Evolutionary conservation across 2,888 invertebrate genomes (phyloP), one percentile per base, ranked within the genome.

Genomic region (Nycteola revayana): DNA sequence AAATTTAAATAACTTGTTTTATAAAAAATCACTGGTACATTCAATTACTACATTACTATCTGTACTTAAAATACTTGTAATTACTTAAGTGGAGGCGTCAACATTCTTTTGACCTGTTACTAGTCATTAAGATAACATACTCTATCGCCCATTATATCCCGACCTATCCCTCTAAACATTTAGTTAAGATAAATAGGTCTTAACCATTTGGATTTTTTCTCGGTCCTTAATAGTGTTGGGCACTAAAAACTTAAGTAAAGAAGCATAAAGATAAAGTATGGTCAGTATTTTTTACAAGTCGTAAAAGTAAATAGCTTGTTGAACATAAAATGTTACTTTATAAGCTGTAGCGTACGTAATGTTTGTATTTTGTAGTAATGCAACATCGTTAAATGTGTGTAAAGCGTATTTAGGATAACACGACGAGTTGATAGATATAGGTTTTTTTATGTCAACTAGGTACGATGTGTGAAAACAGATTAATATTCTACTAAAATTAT

Each of bases 221-320:
- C 3, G 1, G n/a, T 10, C 30, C 25, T 20, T 57, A 46, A 53
- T 52, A 60, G 59, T 57, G 42, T 49, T 42, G 36, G 47, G 42
- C 42, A 49, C 50, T 60, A 59, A 66, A 64, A 44, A 49, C 14
- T 48, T 55, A 54, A 60, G 58, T 66, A 54, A 47, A 36, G 32
- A 28, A 48, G 40, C 36, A 42, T 49, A 45, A 40, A 43, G 21
- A 21, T 7, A n/a, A 21, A 49, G 56, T 59, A 63, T 20, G 32
- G 36, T 32, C 14, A 9, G 31, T 44, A 48, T 46, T 45, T 28
- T 33, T 44, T 50, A 50, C 56, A 57, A 64, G 56, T 42, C 44
- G 38, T 60, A 53, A 60, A 59, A 38, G 3, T 22, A 10, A 47
- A 42, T 22, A 10, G 28, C 10, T 10, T 33, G 38, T 40, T 41